Evolutionary conservation across 2,113 vertebrate genomes (phyloP), one percentile per base, ranked within the genome.

Genomic region (Thymallus thymallus): DNA sequence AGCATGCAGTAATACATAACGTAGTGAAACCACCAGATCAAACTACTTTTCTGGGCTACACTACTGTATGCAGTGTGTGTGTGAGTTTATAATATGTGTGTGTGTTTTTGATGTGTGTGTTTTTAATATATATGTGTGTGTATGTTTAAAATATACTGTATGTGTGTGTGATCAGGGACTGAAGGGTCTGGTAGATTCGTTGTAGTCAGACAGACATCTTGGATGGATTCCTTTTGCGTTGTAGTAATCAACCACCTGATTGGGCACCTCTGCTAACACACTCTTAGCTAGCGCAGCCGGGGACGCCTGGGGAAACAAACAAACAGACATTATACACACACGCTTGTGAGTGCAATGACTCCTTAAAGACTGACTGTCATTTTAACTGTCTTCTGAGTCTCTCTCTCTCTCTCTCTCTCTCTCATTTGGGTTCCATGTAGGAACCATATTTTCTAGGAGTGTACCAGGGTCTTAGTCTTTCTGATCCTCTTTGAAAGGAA

Each of bases 161-260:
- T 32, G 5, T 32, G 30, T 9, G 35, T 0, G 35, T 35, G 35
- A 88, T 94, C 95, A 98, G 72, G 96, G 97, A 87, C 95, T 97
- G 88, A 98, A 95, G 84, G 97, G 94, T 91, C 95, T 95, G 88
- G 95, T 95, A 94, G 98, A 95, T 91, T 99, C 98, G 2, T 99
- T 97, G 2, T 92, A 99, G 84, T 99, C 98, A 20, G 97, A 96
- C 78, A 96, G 82, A 85, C 98, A 96, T 91, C 99, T 99, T 87
- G 98, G 98, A 90, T 96, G 96, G 88, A 99, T 98, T 84, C 95
- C 96, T 93, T 98, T 98, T 74, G 96, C 94, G 66, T 96, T 98
- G 94, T 99, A 99, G 92, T 99, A 99, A 93, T 99, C 97, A 92
- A 99, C 97, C 71, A 99, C 97, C 91, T 99, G 98, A 87, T 99